Evolutionary conservation across 2,797 vertebrate species (phyloP), one percentile per base, ranked within the genome.

Genomic region (Danio aesculapii): DNA sequence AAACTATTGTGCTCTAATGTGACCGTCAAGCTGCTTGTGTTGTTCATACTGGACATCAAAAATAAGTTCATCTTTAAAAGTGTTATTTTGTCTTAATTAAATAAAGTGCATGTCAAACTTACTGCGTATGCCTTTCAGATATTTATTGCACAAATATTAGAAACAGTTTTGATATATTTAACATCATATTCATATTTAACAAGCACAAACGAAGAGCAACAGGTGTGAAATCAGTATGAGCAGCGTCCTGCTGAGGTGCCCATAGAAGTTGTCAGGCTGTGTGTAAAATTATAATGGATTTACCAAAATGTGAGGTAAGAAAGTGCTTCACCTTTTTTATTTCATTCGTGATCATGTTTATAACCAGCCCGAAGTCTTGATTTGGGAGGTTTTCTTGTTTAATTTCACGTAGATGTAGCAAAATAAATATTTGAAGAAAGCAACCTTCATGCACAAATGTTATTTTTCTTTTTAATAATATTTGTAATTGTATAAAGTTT

Each of bases 21-120:
- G 81, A 63, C 69, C 14, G 46, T 47, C 63, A 11, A 68, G 75
- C 58, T 77, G 30, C 61, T 76, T 61, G 53, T 83, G 64, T 53
- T 79, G 72, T 52, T 52, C 79, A 71, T 43, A 61, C 50, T 75
- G 77, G 50, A 84, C 73, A 52, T 84, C 68, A 30, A 78, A 74
- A 17, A 47, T 73, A 0, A 67, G 74, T 75, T 84, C 62, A 19
- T 81, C 67, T 84, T 70, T 19, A 69, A 69, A 57, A 83, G 79
- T 77, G 69, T 66, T 63, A 17, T 80, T 47, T 55, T 79, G 77
- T 83, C 61, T 64, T 69, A 39, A 72, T 81, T 78, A 79, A 88
- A 85, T 86, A 86, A 88, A 88, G 57, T 79, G 69, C 84, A 79
- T 88, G 83, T 66, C 14, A 79, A 75, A 77, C 49, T 47, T 67